phyloP scores from a whole-genome alignment of 2,113 vertebrate genomes.

The Otis tarda region DNA sequence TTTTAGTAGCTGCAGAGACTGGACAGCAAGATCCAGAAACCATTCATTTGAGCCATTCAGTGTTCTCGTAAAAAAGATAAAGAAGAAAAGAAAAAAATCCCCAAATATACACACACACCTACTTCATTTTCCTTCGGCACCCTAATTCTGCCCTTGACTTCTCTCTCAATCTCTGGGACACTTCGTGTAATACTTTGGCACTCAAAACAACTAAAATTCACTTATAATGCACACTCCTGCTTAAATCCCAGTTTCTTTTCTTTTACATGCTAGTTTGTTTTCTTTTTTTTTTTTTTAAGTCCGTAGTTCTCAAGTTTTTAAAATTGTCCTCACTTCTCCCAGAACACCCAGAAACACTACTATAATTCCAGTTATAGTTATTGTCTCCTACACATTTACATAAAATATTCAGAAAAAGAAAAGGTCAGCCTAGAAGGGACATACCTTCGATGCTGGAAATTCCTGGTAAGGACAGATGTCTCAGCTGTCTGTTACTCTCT shows the following conservation, averaged over 20 bases:
- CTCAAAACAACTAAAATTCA: not conserved
- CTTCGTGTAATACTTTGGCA: not conserved
- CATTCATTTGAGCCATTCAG: not conserved
- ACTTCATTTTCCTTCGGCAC: not conserved
- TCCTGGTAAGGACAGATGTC: conserved; percentile 70
- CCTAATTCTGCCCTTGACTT: not conserved
- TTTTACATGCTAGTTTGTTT: not conserved
- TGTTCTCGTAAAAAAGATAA: not conserved
- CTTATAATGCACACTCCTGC: not conserved
- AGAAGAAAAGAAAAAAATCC: not conserved
- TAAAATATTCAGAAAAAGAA: not conserved
- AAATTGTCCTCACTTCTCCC: not conserved
- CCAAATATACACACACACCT: not conserved
- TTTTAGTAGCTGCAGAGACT: conserved; percentile 6
- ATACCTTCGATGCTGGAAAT: conserved; percentile 74
- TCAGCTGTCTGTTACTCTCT: conserved; percentile 39
- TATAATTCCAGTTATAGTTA: not conserved
- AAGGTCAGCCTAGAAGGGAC: not conserved
- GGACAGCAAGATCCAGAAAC: conserved; percentile 39
- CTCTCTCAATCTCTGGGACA: not conserved
- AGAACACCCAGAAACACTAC: not conserved
- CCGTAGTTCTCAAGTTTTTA: not conserved
- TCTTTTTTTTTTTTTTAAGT: not conserved
- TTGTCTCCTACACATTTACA: not conserved
- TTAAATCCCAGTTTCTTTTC: not conserved